Percentiles rank a stretch among this genome's conserved stretches.
phyloP scores from a whole-genome alignment of 2,797 vertebrate genomes.

The Dendrocincla tyrannina region DNA sequence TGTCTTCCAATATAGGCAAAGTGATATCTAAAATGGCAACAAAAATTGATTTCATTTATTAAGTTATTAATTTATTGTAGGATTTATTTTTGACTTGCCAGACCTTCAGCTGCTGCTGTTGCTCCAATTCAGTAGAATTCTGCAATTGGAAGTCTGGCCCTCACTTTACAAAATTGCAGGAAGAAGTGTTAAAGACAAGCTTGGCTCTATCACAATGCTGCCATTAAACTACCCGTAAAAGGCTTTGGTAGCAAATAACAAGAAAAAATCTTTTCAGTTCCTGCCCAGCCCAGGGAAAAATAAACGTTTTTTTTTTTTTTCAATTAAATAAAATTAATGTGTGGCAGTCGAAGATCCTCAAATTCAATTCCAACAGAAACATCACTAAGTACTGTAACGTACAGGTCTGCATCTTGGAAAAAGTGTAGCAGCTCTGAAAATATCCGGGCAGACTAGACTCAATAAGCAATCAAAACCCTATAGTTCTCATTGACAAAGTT shows the following conservation, averaged over 20 bases:
- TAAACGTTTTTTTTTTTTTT: neutral
- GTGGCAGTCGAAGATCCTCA: neutral
- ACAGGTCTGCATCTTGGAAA: neutral
- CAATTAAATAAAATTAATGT: constrained; percentile 29
- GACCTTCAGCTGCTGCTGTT: neutral
- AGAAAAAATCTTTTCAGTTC: neutral
- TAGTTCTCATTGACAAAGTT: neutral
- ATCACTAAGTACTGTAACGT: neutral
- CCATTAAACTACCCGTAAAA: constrained; percentile 19
- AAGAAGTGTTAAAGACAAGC: neutral
- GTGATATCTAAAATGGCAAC: neutral
- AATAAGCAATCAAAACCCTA: neutral
- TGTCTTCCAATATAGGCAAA: neutral
- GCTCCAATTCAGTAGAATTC: neutral
- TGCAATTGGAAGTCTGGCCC: neutral
- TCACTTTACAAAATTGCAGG: neutral
- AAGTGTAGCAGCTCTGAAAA: neutral
- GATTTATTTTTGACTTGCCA: neutral
- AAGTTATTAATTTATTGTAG: neutral
- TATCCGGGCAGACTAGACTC: neutral
- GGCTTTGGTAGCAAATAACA: neutral
- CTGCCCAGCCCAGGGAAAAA: neutral
- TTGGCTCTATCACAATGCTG: constrained; percentile 10
- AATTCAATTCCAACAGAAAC: constrained; percentile 48
- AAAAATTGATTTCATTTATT: neutral